These are phyloP conservation scores for Tenthredo livida DNA, from an alignment of 2,888 invertebrate species.

Conservation along the genomic window DNA sequence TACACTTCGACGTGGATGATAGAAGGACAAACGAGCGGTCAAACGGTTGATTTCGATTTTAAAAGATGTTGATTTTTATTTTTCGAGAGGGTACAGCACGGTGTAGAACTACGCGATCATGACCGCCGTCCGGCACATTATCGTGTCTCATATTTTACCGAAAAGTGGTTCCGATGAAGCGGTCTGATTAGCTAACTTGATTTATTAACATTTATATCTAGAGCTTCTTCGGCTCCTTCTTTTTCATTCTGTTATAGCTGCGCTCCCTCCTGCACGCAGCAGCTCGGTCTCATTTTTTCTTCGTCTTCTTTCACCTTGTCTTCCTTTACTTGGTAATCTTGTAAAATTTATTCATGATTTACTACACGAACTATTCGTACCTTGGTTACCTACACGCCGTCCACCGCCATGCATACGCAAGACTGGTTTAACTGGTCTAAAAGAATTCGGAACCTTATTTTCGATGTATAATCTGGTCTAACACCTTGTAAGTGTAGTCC, in stretches of 20 bases:
- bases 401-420: slow-evolving; percentile 15
- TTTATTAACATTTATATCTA: slow-evolving; percentile 68
- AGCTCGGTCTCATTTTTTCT: slow-evolving; percentile 46
- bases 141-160: slow-evolving; percentile 67
- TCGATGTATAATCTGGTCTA: slow-evolving; percentile 21
- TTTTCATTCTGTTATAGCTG: neutral
- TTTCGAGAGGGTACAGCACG: slow-evolving; percentile 4
- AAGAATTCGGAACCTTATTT: slow-evolving; percentile 49
- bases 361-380: slow-evolving; percentile 46
- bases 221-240: slow-evolving; percentile 57
- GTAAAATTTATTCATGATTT: slow-evolving; percentile 73
- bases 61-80: slow-evolving; percentile 49
- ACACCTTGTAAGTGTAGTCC: slow-evolving; percentile 48
- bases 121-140: slow-evolving; percentile 55
- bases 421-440: slow-evolving; percentile 66
- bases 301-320: slow-evolving; percentile 53
- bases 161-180: slow-evolving; percentile 71
- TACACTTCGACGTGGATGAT: slow-evolving; percentile 16
- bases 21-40: slow-evolving; percentile 41
- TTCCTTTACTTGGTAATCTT: slow-evolving; percentile 63
- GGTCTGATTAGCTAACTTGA: slow-evolving; percentile 71
- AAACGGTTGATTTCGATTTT: slow-evolving; percentile 49
- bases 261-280: slow-evolving; percentile 45
- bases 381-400: slow-evolving; percentile 10
- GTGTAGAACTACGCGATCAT: slow-evolving; percentile 16